A percentile compares a stretch with the other conserved stretches of the same genome.
Conservation (phyloP, 2,113 vertebrate species). For the Micromys minutus region DNA sequence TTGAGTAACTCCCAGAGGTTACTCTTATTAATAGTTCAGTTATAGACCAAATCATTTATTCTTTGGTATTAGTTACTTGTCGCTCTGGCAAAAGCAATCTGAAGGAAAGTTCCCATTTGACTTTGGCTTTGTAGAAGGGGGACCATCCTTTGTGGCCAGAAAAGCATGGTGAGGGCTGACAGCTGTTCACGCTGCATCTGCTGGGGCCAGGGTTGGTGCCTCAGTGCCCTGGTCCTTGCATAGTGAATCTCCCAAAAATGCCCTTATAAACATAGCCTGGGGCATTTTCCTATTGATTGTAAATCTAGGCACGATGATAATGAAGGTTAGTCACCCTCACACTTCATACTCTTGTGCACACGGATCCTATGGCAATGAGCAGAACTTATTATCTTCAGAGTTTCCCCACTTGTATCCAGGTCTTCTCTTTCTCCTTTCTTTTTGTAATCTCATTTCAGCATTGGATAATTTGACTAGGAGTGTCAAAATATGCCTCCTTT, state of each 20-base stretch:
- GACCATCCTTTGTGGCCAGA: neutral
- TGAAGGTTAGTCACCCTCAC: neutral
- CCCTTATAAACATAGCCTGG: neutral
- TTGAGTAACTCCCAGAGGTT: neutral
- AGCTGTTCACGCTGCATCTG: neutral
- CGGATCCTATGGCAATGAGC: neutral
- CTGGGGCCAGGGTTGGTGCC: too few species aligned
- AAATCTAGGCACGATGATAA: neutral
- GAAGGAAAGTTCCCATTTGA: neutral
- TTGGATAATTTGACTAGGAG: neutral
- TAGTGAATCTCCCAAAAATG: neutral
- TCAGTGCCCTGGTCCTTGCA: neutral
- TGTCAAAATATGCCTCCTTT: neutral
- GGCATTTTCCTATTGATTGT: neutral
- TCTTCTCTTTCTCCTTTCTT: neutral
- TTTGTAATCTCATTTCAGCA: neutral
- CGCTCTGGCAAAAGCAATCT: neutral
- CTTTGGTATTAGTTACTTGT: neutral
- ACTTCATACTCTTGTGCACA: neutral
- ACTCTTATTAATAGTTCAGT: conserved; percentile 19
- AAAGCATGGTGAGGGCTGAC: neutral
- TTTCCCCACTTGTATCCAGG: neutral
- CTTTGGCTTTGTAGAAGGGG: neutral
- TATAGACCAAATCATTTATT: neutral
- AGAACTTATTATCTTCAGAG: neutral